Evolutionary conservation across 2,113 vertebrate species (phyloP).

Genomic region (Smithornis capensis): DNA sequence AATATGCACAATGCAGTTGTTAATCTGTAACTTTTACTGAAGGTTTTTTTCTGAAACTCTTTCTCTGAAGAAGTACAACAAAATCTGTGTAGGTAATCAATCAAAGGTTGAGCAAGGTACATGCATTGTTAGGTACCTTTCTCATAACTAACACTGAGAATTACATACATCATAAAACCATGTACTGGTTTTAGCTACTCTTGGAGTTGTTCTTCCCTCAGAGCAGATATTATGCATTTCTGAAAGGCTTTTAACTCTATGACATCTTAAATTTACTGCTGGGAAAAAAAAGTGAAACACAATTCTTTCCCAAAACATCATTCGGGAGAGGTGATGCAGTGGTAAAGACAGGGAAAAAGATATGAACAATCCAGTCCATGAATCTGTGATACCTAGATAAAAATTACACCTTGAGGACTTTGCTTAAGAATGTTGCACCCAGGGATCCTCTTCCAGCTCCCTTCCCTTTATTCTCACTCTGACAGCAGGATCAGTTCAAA

Average conservation of each 20-base stretch:
- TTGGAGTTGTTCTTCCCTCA: not conserved
- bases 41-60: not conserved
- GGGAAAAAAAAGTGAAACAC: not conserved
- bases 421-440: not conserved
- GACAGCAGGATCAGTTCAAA: not conserved
- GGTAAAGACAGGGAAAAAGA: not conserved
- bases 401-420: not conserved
- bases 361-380: not conserved
- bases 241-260: not conserved
- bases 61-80: not conserved
- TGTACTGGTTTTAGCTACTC: not conserved
- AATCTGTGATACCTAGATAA: not conserved
- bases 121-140: not conserved
- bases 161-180: not conserved
- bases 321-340: not conserved
- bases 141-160: not conserved
- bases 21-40: not conserved
- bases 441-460: not conserved
- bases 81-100: not conserved
- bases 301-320: not conserved
- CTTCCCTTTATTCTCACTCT: not conserved
- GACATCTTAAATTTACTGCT: accelerated
- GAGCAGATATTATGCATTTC: not conserved
- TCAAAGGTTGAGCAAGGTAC: not conserved
- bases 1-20: not conserved